Evolutionary conservation across 2,797 vertebrate species (phyloP), one percentile per base, ranked within the genome.

Genomic region (Chlorospingus flavigularis): DNA sequence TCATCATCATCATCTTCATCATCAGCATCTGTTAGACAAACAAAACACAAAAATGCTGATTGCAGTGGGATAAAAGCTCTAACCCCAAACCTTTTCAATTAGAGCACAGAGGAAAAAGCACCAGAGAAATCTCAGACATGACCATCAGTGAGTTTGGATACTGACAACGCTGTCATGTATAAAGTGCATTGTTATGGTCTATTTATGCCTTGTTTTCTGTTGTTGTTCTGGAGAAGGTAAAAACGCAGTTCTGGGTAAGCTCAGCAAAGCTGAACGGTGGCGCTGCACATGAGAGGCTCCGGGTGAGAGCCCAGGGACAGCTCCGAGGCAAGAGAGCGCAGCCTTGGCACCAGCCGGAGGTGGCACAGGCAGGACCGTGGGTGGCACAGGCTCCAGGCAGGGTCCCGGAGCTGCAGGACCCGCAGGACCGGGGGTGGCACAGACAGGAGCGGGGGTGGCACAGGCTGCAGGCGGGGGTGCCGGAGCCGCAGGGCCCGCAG

Each of bases 21-120:
- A 30, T 88, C 91, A 58, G 16, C 92, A 81, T 92, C 98, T 98
- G 95, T 39, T 3, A 61, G 42, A 80, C 39, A 87, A 95, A 11
- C 60, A 61, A 92, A 97, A 70, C 0, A 81, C 7, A 77, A 5
- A 7, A 37, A 51, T 1, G 15, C 4, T 66, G 25, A 76, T 0
- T 51, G 24, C 2, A 37, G 30, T 1, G 4, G 16, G 33, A 37
- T 39, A n/a, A 71, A 21, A 12, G 2, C 10, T 61, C 66, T 18
- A 42, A 47, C 35, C 5, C 0, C 8, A 30, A 50, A 33, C 13
- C 10, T 54, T 55, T 81, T 30, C 48, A 50, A 13, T n/a, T 30
- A 48, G 55, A 45, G 7, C 31, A 73, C 1, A 23, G 1, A 61
- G 8, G 26, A 43, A 18, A 63, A 63, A 60, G 48, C 26, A 55